Base-by-base conservation (phyloP, 2,888 invertebrate species). In the Papilio gigon region DNA sequence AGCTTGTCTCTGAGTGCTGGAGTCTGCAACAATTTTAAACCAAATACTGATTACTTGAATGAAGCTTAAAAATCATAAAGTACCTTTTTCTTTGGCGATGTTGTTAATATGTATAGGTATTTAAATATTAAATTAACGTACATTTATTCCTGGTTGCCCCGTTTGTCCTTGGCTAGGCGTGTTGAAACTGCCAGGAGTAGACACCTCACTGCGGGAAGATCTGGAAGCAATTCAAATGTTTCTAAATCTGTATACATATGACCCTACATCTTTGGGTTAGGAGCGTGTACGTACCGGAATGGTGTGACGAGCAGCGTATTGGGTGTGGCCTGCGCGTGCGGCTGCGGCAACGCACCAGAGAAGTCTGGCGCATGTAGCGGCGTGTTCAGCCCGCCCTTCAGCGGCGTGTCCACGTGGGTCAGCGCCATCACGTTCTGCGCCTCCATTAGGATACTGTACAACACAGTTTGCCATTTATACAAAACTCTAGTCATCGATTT, bases 351-450 rank as follows among this genome's bases (percentile, higher is more conserved):
- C 0, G 96, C 94, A 2, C 97, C 96, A 20, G 95, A 94, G 86
- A 99, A 98, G 87, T 99, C 98, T 0, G 96, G 94, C 80, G 98
- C 96, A 71, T 96, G 95, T 5, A 99, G 92, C 0, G 98, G 98
- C 0, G 99, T 99, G 86, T 99, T 99, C 27, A 97, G 83, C 0
- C 99, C 99, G 59, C 99, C 97, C 86, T 99, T 99, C 20, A 99
- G 90, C 0, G 99, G 99, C 0, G 99, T 99, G 82, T 99, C 99
- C 1, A 98, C 98, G 85, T 99, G 98, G 0, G 98, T 98, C 22
- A 99, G 91, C 0, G 99, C 99, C 97, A 99, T 98, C 81, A 99
- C 97, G 84, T 99, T 99, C 87, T 99, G 98, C 0, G 99, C 99
- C 89, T 99, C 99, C 94, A 98, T 95, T 71, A 97, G 93, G 72